A percentile compares a stretch with the other conserved stretches of the same genome.
Evolutionary conservation across 2,888 invertebrate genomes (phyloP).

Genomic region (Leucophenga maculata): DNA sequence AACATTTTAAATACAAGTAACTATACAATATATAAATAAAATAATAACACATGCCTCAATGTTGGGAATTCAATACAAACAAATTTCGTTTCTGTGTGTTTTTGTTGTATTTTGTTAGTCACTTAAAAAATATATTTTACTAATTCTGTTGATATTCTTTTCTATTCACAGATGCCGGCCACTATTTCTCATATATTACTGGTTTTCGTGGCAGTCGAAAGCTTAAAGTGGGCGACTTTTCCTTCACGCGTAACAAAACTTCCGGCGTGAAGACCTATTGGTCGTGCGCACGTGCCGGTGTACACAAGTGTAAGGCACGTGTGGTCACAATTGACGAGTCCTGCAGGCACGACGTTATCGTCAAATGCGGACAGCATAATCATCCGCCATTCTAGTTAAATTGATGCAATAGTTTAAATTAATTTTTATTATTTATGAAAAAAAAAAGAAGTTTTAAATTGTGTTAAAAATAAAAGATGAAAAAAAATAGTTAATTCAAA

Average conservation of each 20-base stretch:
- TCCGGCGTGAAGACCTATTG: conserved; percentile 71
- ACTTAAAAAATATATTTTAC: conserved; percentile 30
- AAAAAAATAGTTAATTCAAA: too few relatives aligned
- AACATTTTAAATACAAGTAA: conserved; percentile 1
- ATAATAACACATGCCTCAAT: neutral
- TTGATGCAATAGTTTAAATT: neutral
- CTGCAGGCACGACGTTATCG: conserved; percentile 67
- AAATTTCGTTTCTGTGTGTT: conserved; percentile 35
- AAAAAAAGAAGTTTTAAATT: conserved; percentile 28
- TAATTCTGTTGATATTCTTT: conserved; percentile 39
- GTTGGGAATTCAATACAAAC: neutral
- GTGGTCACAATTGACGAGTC: conserved; percentile 70
- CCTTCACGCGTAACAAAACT: conserved; percentile 71
- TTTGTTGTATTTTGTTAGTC: neutral
- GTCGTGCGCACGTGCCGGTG: conserved; percentile 72
- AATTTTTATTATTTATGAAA: conserved; percentile 32
- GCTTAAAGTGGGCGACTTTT: conserved; percentile 71
- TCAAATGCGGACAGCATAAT: conserved; percentile 71
- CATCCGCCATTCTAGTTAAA: conserved; percentile 69
- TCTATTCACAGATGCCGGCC: conserved; percentile 49
- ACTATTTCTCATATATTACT: conserved; percentile 69
- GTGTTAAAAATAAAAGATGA: too few relatives aligned
- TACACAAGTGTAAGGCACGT: conserved; percentile 72
- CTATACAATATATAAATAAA: conserved; percentile 6
- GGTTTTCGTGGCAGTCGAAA: conserved; percentile 72